These are phyloP conservation scores for Chlorodrepanis virens DNA, from an alignment of 2,113 vertebrate species.

Conservation along the genomic window DNA sequence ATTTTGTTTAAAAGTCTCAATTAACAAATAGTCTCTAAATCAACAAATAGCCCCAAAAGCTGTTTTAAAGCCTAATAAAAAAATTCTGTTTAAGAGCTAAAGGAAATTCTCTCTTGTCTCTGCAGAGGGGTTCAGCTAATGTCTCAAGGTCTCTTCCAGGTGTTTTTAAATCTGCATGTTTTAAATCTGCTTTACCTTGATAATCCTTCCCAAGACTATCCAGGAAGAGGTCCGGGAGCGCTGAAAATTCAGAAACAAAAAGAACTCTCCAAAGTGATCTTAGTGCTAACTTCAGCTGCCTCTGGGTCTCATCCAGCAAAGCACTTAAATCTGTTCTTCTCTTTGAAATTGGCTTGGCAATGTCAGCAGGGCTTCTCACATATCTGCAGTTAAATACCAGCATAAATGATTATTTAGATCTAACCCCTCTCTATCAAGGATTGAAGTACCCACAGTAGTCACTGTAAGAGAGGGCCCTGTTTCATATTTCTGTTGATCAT, in stretches of 20 bases:
- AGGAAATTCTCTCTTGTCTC: neutral
- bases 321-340: slow-evolving; percentile 14
- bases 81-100: neutral
- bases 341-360: slow-evolving; percentile 3
- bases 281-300: neutral
- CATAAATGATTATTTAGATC: slow-evolving; percentile 3
- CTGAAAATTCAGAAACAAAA: slow-evolving; percentile 9
- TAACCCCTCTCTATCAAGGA: neutral
- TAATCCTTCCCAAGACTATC: neutral
- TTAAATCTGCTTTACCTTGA: neutral
- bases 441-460: neutral
- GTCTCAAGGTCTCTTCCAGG: neutral
- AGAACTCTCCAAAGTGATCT: neutral
- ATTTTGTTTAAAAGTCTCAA: neutral
- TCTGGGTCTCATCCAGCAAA: slow-evolving; percentile 28
- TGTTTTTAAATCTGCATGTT: neutral
- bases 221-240: neutral
- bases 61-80: neutral
- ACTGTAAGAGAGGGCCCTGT: neutral
- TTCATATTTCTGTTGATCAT: neutral
- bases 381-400: neutral
- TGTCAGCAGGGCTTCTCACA: slow-evolving; percentile 3
- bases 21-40: neutral
- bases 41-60: neutral
- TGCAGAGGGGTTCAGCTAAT: neutral